Evolutionary conservation across 2,888 invertebrate species (phyloP).

Genomic region (Xestoiulus laeticollis): DNA sequence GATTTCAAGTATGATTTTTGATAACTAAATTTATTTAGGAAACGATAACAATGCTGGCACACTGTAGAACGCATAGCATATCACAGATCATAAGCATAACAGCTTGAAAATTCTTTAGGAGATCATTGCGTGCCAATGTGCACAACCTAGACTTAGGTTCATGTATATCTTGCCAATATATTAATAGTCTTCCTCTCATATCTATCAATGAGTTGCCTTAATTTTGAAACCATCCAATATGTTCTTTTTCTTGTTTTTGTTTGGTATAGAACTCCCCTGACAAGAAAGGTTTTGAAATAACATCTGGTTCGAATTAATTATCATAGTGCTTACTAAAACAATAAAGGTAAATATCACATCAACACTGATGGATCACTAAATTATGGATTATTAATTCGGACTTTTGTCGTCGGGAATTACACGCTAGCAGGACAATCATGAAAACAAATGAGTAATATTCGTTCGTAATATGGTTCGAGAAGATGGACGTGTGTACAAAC

Average conservation of each 20-base stretch:
- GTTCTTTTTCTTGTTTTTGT: neutral
- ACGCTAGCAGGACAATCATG: conserved; percentile 5
- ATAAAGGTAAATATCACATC: neutral
- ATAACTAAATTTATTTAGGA: neutral
- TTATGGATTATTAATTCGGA: neutral
- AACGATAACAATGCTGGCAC: neutral
- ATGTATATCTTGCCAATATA: conserved; percentile 35
- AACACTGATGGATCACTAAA: neutral
- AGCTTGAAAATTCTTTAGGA: neutral
- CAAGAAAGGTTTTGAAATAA: neutral
- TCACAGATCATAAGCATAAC: neutral
- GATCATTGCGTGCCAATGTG: neutral
- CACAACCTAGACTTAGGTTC: neutral
- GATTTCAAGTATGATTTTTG: conserved; percentile 10
- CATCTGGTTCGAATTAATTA: neutral
- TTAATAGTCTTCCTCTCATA: conserved; percentile 34
- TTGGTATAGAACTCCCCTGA: neutral
- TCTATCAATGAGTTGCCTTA: conserved; percentile 15
- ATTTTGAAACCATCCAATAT: neutral
- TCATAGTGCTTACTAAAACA: neutral
- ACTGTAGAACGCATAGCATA: conserved; percentile 15
- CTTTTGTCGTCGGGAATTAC: neutral
- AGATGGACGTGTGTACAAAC: neutral
- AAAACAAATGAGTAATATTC: neutral
- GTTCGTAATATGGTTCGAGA: neutral